phyloP scores from a whole-genome alignment of 1,140 invertebrate species.

The Zaprionus gabonicus region DNA sequence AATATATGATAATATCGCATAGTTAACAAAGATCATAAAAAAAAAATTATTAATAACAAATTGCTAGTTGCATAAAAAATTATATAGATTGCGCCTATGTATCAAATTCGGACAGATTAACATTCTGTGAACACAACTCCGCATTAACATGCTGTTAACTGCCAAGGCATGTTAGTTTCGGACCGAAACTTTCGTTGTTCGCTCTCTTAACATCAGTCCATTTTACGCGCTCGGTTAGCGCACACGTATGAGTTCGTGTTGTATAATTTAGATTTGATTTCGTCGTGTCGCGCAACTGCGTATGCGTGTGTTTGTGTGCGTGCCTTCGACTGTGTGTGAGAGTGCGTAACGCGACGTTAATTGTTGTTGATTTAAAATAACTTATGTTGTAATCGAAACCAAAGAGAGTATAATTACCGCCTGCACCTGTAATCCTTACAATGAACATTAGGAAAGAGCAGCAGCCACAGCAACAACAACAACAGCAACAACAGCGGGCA shows the following conservation, averaged over 20 bases:
- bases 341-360: conserved; percentile 41
- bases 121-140: not conserved
- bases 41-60: not conserved
- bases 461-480: conserved; percentile 28
- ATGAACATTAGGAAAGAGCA: conserved; percentile 57
- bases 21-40: not conserved
- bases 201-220: conserved; percentile 21
- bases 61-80: not conserved
- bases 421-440: conserved; percentile 39
- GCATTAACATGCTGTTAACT: conserved; percentile 17
- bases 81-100: too few relatives aligned
- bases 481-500: conserved; percentile 34
- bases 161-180: not conserved
- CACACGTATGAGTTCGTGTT: conserved; percentile 17
- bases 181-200: not conserved
- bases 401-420: conserved; percentile 38
- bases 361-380: conserved; percentile 43
- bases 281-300: conserved; percentile 38
- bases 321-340: conserved; percentile 13
- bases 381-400: conserved; percentile 38
- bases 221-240: conserved; percentile 34
- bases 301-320: conserved; percentile 19
- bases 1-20: not conserved
- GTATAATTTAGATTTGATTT: conserved; percentile 13
- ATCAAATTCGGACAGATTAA: not conserved